Evolutionary conservation across 2,888 invertebrate species (phyloP).

Genomic region (Tenthredo distinguenda): DNA sequence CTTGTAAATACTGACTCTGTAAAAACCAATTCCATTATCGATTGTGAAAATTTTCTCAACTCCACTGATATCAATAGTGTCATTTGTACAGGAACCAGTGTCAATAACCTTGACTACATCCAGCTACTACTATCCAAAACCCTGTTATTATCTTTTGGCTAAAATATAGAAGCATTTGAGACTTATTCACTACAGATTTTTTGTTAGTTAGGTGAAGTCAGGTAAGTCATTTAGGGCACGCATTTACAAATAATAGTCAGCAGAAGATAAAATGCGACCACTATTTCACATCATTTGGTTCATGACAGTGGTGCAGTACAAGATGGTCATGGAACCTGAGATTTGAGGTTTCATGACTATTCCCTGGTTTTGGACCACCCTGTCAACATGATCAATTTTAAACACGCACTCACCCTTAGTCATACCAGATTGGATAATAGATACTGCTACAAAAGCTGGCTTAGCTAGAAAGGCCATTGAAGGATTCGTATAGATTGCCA

Average conservation of each 20-base stretch:
- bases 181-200: not conserved
- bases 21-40: constrained; percentile 50
- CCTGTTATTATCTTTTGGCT: not conserved
- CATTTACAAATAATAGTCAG: constrained; percentile 5
- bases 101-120: not conserved
- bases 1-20: constrained; percentile 67
- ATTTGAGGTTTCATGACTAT: not conserved
- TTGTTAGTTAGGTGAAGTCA: not conserved
- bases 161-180: not conserved
- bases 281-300: not conserved
- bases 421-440: constrained; percentile 72
- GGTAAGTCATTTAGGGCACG: not conserved
- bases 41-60: not conserved
- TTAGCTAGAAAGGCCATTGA: constrained; percentile 85
- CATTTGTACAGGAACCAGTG: constrained; percentile 6
- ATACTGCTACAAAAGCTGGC: constrained; percentile 81
- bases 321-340: not conserved
- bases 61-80: not conserved
- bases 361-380: not conserved
- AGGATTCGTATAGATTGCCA: constrained; percentile 89
- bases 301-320: not conserved
- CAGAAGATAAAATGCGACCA: constrained; percentile 42
- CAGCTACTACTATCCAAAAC: not conserved
- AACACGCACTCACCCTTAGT: constrained; percentile 70
- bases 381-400: constrained; percentile 49